Evolutionary conservation across 92 coral and sea anemone genomes (phyloP).

Genomic region (Bergia puertoricense): DNA sequence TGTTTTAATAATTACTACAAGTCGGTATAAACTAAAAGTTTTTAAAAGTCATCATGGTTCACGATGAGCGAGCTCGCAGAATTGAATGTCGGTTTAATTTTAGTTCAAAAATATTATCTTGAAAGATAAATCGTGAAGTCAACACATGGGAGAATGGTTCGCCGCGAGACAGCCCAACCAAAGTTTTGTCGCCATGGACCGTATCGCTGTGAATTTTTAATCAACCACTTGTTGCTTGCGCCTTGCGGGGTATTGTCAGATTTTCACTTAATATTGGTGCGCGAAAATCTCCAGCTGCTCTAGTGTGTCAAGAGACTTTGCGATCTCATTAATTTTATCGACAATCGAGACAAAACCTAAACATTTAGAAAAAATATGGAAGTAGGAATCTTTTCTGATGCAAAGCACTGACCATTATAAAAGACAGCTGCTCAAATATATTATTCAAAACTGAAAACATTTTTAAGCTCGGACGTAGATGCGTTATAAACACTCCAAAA

Average conservation of each 20-base stretch:
- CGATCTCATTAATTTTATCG: constrained; percentile 39
- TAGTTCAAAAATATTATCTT: not conserved
- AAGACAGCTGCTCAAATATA: constrained; percentile 36
- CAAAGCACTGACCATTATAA: constrained; percentile 14
- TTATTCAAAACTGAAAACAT: not conserved
- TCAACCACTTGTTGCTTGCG: constrained; percentile 44
- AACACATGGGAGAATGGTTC: not conserved
- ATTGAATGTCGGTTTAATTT: not conserved
- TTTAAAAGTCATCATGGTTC: not conserved
- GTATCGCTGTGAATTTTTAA: constrained; percentile 6
- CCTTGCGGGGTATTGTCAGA: not conserved
- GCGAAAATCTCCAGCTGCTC: constrained; percentile 33
- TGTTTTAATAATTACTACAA: not conserved
- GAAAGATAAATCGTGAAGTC: not conserved
- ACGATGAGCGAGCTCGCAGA: not conserved
- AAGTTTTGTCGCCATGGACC: constrained; percentile 3
- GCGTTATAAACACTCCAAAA: not conserved
- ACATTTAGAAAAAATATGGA: constrained; percentile 30
- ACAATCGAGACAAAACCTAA: constrained; percentile 31
- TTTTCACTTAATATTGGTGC: not conserved
- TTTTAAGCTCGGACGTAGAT: not conserved
- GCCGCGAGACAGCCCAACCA: not conserved
- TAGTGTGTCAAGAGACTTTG: not conserved
- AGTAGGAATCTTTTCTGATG: constrained; percentile 32
- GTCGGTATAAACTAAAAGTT: not conserved